phyloP scores from a whole-genome alignment of 2,113 vertebrate species.

The Datnioides undecimradiatus region DNA sequence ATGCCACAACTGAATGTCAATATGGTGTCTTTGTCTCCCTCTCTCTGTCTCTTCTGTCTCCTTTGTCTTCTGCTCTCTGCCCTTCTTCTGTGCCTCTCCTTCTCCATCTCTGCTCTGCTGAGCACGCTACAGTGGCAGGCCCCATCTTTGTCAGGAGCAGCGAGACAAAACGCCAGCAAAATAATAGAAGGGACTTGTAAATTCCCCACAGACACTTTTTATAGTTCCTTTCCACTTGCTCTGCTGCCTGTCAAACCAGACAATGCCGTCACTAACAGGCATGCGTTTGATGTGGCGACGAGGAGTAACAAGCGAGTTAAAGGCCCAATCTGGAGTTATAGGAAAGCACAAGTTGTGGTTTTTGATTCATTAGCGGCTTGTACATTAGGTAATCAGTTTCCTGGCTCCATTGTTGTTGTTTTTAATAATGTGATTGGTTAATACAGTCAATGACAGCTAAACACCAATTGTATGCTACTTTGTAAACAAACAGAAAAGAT shows the following conservation, averaged over 20 bases:
- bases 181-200: slow-evolving; percentile 71
- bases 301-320: slow-evolving; percentile 50
- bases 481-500: no score
- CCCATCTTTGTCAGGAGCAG: slow-evolving; percentile 63
- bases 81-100: slow-evolving; percentile 7
- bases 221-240: slow-evolving; percentile 64
- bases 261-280: slow-evolving; percentile 55
- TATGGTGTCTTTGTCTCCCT: slow-evolving; percentile 27
- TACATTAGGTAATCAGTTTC: not conserved
- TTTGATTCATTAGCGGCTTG: not conserved
- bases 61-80: slow-evolving; percentile 53
- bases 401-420: slow-evolving; percentile 2
- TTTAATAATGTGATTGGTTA: not conserved
- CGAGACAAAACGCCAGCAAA: slow-evolving; percentile 68
- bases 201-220: slow-evolving; percentile 70
- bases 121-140: slow-evolving; percentile 52
- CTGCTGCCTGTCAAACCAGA: slow-evolving; percentile 68
- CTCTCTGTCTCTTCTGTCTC: slow-evolving; percentile 32
- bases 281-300: slow-evolving; percentile 43
- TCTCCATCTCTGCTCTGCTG: slow-evolving; percentile 57
- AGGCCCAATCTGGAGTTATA: not conserved
- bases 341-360: slow-evolving; percentile 9
- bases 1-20: slow-evolving; percentile 56
- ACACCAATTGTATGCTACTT: no score
- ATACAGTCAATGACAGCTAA: no score